Evolutionary conservation across 2,888 invertebrate genomes (phyloP), one percentile per base, ranked within the genome.

Genomic region (Alloscopus bannaensis): DNA sequence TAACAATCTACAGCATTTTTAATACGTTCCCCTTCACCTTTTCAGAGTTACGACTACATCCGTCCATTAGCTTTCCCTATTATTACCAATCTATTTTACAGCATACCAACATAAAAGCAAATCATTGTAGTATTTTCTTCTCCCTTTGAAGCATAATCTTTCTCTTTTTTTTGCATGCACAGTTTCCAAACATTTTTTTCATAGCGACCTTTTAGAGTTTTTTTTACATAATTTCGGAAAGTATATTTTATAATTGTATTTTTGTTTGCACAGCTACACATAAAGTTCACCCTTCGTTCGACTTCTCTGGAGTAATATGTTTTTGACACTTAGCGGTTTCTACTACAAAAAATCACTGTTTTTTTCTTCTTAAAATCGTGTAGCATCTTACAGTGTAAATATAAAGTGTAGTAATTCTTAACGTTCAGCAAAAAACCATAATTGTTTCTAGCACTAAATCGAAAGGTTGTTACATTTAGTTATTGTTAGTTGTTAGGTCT

Each of bases 401-500:
- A n/a, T n/a, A n/a, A n/a, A n/a, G n/a, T n/a, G n/a, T n/a, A n/a
- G n/a, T n/a, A n/a, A n/a, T n/a, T n/a, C n/a, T n/a, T n/a, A n/a
- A n/a, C 47, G 18, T 13, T 47, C 57, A 28, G 57, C 28, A 57
- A 57, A 57, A 57, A 57, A 28, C n/a, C n/a, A n/a, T n/a, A n/a
- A 47, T 47, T 40, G 31, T 72, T 72, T 52, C 72, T 72, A 72
- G 72, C 72, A 72, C 72, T 64, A 64, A 72, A 28, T 24, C 24
- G 26, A 6, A 65, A 50, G 50, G 36, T 71, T n/a, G n/a, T n/a
- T 71, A 62, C 45, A 42, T 29, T 68, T 73, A 73, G 57, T 73
- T 73, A 73, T 65, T 73, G 65, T 65, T 65, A 65, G 47, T 73
- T 73, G 60, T 73, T 65, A 73, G 59, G 73, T 73, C 73, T 73